Evolutionary conservation across 2,113 vertebrate species (phyloP).

Genomic region (Atrichornis clamosus): DNA sequence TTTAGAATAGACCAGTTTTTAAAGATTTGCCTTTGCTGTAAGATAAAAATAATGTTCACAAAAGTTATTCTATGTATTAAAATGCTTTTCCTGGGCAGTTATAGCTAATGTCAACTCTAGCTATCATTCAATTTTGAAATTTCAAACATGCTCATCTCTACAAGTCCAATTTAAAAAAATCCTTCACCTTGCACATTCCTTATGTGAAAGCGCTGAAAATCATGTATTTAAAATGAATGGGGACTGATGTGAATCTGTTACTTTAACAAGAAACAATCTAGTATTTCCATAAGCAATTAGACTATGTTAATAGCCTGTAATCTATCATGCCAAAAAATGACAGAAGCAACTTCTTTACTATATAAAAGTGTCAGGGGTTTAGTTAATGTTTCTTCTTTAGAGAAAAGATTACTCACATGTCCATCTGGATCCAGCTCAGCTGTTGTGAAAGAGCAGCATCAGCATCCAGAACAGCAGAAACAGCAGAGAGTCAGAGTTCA

Average conservation of each 20-base stretch:
- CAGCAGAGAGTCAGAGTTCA: slow-evolving; percentile 58
- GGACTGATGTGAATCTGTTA: neutral
- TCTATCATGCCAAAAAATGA: neutral
- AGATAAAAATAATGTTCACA: neutral
- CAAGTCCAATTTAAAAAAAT: neutral
- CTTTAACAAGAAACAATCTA: neutral
- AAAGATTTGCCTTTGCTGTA: neutral
- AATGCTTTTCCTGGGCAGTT: neutral
- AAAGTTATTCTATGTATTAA: neutral
- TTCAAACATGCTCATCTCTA: neutral
- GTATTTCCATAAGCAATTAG: neutral
- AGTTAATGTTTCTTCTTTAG: slow-evolving; percentile 3
- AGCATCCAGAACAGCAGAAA: slow-evolving; percentile 45
- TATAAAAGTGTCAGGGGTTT: neutral
- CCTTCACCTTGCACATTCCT: neutral
- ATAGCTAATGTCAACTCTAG: neutral
- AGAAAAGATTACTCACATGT: neutral
- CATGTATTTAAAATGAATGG: neutral
- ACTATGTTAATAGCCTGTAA: neutral
- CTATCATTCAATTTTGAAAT: neutral
- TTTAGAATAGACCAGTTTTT: neutral
- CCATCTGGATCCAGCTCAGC: slow-evolving; percentile 24
- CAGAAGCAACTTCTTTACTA: neutral
- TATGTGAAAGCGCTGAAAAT: neutral
- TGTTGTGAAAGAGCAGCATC: slow-evolving; percentile 35